A percentile compares a stretch with the other conserved stretches of the same genome.
These are phyloP conservation scores for Panthera tigris DNA, from an alignment of 2,113 vertebrate species.

Conservation along the genomic window DNA sequence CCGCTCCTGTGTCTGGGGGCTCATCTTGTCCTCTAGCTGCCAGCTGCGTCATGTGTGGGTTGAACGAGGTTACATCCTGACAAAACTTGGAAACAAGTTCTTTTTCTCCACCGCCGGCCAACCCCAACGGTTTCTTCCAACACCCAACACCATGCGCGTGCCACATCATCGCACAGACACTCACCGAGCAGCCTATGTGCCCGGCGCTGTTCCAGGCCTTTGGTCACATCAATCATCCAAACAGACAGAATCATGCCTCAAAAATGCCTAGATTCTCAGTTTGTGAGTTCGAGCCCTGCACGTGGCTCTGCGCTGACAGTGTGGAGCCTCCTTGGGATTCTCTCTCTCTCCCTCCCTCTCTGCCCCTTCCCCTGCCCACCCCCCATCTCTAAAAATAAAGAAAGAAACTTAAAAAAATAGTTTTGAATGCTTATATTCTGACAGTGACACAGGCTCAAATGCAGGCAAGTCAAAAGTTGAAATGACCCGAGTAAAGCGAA, in stretches of 20 bases:
- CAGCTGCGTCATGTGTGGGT: neutral
- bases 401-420: too few species aligned
- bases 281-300: too few species aligned
- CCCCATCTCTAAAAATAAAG: too few species aligned
- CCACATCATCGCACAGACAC: neutral
- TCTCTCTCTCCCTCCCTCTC: too few species aligned
- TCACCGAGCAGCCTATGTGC: neutral
- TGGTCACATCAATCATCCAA: neutral
- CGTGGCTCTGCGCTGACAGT: too few species aligned
- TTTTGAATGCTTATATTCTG: neutral
- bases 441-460: neutral
- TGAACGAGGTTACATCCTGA: neutral
- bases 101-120: neutral
- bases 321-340: too few species aligned
- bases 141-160: fast-evolving
- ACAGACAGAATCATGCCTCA: neutral
- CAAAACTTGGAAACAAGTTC: neutral
- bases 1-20: neutral
- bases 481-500: neutral
- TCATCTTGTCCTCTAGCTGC: neutral
- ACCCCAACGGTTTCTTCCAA: neutral
- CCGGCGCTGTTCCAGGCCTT: neutral
- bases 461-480: neutral
- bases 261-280: neutral
- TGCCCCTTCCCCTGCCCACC: too few species aligned